Evolutionary conservation across 2,888 invertebrate genomes (phyloP).

Genomic region (Apotomis turbidana): DNA sequence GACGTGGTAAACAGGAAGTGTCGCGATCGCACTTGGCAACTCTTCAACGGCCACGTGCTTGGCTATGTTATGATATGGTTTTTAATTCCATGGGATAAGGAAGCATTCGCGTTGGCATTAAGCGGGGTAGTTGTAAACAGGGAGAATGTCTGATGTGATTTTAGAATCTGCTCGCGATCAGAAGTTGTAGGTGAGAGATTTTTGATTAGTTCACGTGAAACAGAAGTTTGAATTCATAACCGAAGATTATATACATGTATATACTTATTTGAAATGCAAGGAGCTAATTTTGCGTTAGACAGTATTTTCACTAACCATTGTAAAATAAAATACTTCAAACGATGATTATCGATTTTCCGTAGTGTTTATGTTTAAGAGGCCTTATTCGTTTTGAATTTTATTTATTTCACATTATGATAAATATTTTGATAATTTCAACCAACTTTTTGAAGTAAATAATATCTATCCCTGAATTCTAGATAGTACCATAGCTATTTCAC

Average conservation of each 20-base stretch:
- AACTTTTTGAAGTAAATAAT: too few relatives aligned
- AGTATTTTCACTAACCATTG: too few relatives aligned
- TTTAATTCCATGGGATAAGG: constrained; percentile 16
- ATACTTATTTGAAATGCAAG: too few relatives aligned
- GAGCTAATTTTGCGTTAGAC: too few relatives aligned
- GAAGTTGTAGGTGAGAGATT: background rate
- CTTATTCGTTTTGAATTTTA: too few relatives aligned
- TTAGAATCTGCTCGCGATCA: constrained; percentile 19
- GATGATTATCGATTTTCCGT: too few relatives aligned
- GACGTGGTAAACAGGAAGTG: constrained; percentile 76
- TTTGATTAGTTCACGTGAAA: constrained; percentile 1
- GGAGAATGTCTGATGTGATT: constrained; percentile 20
- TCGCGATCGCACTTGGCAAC: constrained; percentile 69
- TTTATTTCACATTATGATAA: too few relatives aligned
- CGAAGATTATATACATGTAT: background rate
- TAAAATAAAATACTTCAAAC: too few relatives aligned
- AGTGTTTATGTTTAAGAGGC: too few relatives aligned
- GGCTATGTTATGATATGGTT: constrained; percentile 13
- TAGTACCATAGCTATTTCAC: too few relatives aligned
- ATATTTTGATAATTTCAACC: too few relatives aligned
- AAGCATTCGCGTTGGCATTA: background rate
- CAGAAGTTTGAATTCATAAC: background rate
- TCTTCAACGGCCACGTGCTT: constrained; percentile 72
- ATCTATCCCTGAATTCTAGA: too few relatives aligned
- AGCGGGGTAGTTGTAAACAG: constrained; percentile 21